A percentile compares a stretch with the other conserved stretches of the same genome.
Conservation (phyloP, 92 coral and sea anemone species). For the Pocillopora meandrina region DNA sequence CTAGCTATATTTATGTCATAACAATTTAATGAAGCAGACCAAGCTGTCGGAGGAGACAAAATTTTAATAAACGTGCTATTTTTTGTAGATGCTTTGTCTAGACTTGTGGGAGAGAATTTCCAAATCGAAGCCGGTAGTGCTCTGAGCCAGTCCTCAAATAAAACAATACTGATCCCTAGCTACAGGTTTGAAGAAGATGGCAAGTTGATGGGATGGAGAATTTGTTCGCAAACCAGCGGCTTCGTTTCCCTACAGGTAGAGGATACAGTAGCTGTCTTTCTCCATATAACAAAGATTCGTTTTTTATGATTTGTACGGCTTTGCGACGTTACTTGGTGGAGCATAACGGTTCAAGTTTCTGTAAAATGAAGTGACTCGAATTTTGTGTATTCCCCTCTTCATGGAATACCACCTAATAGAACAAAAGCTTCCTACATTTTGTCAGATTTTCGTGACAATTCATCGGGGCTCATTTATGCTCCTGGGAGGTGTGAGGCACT, state of each 20-base stretch:
- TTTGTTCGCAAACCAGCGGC: constrained; percentile 72
- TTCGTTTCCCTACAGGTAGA: constrained; percentile 76
- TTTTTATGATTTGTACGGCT: neutral
- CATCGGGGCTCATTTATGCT: too few species aligned
- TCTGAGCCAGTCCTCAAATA: constrained; percentile 7
- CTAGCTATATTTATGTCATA: too few species aligned
- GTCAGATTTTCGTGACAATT: too few species aligned
- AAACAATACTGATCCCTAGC: constrained; percentile 68
- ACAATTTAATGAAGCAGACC: too few species aligned
- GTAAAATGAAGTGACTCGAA: too few species aligned
- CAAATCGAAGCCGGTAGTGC: constrained; percentile 6
- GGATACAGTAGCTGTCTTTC: neutral
- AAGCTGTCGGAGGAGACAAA: too few species aligned
- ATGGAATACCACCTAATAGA: too few species aligned
- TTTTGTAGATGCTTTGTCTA: constrained; percentile 47
- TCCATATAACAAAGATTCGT: neutral
- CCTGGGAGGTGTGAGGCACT: too few species aligned
- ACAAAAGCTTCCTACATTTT: too few species aligned
- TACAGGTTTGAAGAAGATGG: constrained; percentile 69
- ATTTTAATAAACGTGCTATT: neutral
- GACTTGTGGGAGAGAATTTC: constrained; percentile 53
- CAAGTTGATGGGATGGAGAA: constrained; percentile 69
- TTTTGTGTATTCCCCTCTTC: too few species aligned
- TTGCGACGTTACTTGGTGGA: neutral
- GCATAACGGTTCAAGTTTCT: too few species aligned